A percentile compares a stretch with the other conserved stretches of the same genome.
Conservation (phyloP, 2,888 invertebrate genomes). For the Tachina fera region DNA sequence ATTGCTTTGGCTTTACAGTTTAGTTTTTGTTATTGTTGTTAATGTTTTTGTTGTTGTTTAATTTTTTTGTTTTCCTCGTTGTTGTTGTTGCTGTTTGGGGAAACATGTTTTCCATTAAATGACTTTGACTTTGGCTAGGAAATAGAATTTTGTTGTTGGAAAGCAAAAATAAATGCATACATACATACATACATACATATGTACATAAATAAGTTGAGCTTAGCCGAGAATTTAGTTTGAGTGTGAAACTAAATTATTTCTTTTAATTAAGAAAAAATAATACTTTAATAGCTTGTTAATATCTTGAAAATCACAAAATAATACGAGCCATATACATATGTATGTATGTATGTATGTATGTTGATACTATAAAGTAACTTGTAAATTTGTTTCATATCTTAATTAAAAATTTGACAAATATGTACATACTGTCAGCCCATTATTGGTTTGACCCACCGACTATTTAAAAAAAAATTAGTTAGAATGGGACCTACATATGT, state of each 20-base stretch:
- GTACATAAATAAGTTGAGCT: neutral
- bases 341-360: too few relatives aligned
- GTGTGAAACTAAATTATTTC: neutral
- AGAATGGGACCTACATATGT: too few relatives aligned
- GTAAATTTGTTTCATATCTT: too few relatives aligned
- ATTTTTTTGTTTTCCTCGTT: conserved; percentile 23
- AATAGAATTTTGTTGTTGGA: conserved; percentile 30
- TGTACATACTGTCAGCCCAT: too few relatives aligned
- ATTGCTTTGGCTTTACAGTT: conserved; percentile 55
- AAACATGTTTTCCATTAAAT: conserved; percentile 66
- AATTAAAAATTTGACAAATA: too few relatives aligned
- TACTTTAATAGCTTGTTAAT: neutral
- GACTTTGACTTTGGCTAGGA: conserved; percentile 66
- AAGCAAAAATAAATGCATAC: neutral
- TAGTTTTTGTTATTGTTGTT: conserved; percentile 8
- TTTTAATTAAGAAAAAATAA: conserved; percentile 22
- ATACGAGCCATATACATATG: too few relatives aligned
- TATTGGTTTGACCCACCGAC: too few relatives aligned
- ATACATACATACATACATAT: neutral
- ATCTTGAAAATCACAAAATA: too few relatives aligned
- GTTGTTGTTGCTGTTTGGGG: conserved; percentile 32
- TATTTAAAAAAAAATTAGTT: too few relatives aligned
- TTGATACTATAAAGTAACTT: too few relatives aligned
- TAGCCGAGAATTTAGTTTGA: neutral
- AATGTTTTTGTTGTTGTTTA: conserved; percentile 31